Conservation (phyloP, 2,888 invertebrate genomes). For the Philonicus albiceps region DNA sequence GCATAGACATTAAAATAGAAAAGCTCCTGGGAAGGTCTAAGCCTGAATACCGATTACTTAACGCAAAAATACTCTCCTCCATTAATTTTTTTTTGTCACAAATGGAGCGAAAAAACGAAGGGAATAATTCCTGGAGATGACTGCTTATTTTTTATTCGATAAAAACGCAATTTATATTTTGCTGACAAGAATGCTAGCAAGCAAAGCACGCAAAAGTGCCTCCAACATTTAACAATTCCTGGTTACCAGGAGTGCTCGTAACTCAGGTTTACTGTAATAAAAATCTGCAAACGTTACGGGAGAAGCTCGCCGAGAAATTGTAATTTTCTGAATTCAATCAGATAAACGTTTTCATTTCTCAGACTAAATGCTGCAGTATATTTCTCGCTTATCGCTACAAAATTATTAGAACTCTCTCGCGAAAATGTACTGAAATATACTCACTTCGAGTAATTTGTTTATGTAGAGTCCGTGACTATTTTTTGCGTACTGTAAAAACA, state of each 20-base stretch:
- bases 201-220: not conserved
- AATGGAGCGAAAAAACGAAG: not conserved
- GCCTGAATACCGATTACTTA: not conserved
- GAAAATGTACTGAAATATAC: conserved; percentile 16
- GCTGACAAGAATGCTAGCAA: not conserved
- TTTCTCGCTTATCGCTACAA: conserved; percentile 1
- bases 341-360: conserved; percentile 32
- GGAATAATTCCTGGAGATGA: not conserved
- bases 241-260: not conserved
- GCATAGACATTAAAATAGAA: not conserved
- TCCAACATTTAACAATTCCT: not conserved
- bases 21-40: not conserved
- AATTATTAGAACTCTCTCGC: not conserved
- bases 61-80: not conserved
- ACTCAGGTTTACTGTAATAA: conserved; percentile 31
- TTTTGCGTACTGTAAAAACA: not conserved
- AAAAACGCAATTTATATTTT: conserved; percentile 37
- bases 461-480: not conserved
- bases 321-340: conserved; percentile 27
- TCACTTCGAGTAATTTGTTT: conserved; percentile 1
- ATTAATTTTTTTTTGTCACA: not conserved
- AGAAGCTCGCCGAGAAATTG: not conserved
- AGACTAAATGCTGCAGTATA: not conserved
- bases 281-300: not conserved
- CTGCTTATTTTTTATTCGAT: conserved; percentile 15